Evolutionary conservation across 2,888 invertebrate genomes (phyloP).

Genomic region (Platypus cylindrus): DNA sequence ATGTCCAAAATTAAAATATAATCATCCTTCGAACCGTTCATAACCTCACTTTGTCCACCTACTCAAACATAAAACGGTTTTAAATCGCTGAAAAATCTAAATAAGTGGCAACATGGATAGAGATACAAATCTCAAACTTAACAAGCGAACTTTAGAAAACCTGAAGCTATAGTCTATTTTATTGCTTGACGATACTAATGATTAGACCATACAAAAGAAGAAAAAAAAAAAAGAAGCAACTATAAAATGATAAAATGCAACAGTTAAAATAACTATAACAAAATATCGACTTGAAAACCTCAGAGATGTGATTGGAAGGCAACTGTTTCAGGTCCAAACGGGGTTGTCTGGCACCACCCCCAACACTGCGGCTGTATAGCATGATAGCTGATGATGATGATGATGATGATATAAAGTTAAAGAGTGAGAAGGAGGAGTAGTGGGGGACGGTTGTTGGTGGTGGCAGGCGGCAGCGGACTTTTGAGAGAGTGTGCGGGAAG

Average conservation of each 20-base stretch:
- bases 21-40: too few relatives aligned
- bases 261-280: too few relatives aligned
- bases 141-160: too few relatives aligned
- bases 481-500: slow-evolving; percentile 14
- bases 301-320: slow-evolving; percentile 34
- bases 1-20: too few relatives aligned
- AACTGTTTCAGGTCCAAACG: slow-evolving; percentile 25
- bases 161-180: slow-evolving; percentile 29
- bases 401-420: neutral
- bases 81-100: too few relatives aligned
- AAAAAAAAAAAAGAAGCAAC: slow-evolving; percentile 20
- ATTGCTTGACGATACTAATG: slow-evolving; percentile 30
- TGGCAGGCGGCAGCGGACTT: slow-evolving; percentile 13
- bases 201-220: slow-evolving; percentile 30
- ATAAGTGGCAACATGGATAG: too few relatives aligned
- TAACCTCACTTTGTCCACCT: too few relatives aligned
- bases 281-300: slow-evolving; percentile 38
- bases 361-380: too few relatives aligned
- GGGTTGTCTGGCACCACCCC: slow-evolving; percentile 18
- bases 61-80: too few relatives aligned
- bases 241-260: slow-evolving; percentile 34
- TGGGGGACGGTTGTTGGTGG: slow-evolving; percentile 3
- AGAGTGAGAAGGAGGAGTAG: slow-evolving; percentile 2
- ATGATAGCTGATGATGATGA: slow-evolving; percentile 10
- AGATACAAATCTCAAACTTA: slow-evolving; percentile 24